Evolutionary conservation across 2,888 invertebrate genomes (phyloP), one percentile per base, ranked within the genome.

Genomic region (Carpatolechia fugitivella): DNA sequence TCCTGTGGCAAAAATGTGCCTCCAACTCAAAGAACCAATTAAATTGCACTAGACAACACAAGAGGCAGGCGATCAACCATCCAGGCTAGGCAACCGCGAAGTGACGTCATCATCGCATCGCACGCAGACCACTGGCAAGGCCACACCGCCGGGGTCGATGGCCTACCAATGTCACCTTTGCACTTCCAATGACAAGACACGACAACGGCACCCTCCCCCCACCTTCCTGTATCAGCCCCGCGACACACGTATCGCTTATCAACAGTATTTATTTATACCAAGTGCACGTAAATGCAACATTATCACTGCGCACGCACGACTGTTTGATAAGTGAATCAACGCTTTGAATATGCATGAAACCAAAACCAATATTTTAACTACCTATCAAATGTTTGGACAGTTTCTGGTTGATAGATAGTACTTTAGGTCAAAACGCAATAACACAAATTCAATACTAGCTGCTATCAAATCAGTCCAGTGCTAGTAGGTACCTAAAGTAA

Each of bases 81-180:
- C n/a, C n/a, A n/a, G n/a, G n/a, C n/a, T 6, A 13, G 13, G 24
- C 10, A 30, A 31, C 7, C 29, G 6, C 0, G 47, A 6, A 5
- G 16, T 47, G 47, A 47, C 18, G 35, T 20, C 33, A 52, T 40
- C 53, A 52, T 40, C 53, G 56, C 61, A 62, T 60, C 64, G 67
- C 59, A 69, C 24, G 58, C 68, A 24, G 24, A 3, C 3, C 44
- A 24, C n/a, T n/a, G n/a, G 38, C 50, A 67, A 70, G 74, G 63
- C 74, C 76, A 78, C 74, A 73, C 70, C 70, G 64, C 70, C 70
- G 64, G 57, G 60, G 50, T 84, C 84, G 72, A 72, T 67, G 82
- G 72, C 82, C 84, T 75, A 67, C 60, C 83, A 87, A 86, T 79
- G 87, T 87, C 87, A 87, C 85, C 87, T 86, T 81, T 79, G 51